These are phyloP conservation scores for Drosophila mettleri DNA, from an alignment of 2,888 invertebrate genomes.

Conservation along the genomic window DNA sequence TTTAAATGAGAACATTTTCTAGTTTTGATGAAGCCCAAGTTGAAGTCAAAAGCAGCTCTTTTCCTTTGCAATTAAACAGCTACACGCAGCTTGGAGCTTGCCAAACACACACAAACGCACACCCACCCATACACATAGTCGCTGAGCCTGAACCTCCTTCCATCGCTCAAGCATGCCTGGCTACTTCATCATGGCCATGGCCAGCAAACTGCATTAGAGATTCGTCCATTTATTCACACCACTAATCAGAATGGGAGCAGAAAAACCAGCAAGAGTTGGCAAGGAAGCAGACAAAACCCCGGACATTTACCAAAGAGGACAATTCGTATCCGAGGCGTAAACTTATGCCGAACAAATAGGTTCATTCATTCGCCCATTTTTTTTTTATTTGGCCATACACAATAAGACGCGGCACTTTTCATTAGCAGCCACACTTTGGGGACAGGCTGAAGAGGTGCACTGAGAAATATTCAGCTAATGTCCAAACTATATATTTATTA, in stretches of 20 bases:
- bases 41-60: conserved; percentile 7
- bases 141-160: conserved; percentile 10
- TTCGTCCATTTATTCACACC: conserved; percentile 67
- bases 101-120: conserved; percentile 27
- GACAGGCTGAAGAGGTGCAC: conserved; percentile 1
- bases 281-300: conserved; percentile 2
- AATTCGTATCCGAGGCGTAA: conserved; percentile 23
- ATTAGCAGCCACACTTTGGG: conserved; percentile 75
- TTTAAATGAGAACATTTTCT: not conserved
- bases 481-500: no score
- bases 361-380: not conserved
- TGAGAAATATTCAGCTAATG: no score
- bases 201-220: conserved; percentile 47
- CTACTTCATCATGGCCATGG: conserved; percentile 44
- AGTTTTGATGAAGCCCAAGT: not conserved
- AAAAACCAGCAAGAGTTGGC: not conserved
- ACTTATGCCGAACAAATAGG: conserved; percentile 37
- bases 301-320: conserved; percentile 22
- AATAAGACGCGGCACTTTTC: conserved; percentile 68
- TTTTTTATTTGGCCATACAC: conserved; percentile 31
- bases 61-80: conserved; percentile 41
- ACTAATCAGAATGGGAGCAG: conserved; percentile 6
- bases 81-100: conserved; percentile 39
- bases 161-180: conserved; percentile 11
- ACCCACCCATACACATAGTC: conserved; percentile 2